Evolutionary conservation across 37 sponge, comb jelly and placozoan species (phyloP).

Genomic region (Petrosia ficiformis): DNA sequence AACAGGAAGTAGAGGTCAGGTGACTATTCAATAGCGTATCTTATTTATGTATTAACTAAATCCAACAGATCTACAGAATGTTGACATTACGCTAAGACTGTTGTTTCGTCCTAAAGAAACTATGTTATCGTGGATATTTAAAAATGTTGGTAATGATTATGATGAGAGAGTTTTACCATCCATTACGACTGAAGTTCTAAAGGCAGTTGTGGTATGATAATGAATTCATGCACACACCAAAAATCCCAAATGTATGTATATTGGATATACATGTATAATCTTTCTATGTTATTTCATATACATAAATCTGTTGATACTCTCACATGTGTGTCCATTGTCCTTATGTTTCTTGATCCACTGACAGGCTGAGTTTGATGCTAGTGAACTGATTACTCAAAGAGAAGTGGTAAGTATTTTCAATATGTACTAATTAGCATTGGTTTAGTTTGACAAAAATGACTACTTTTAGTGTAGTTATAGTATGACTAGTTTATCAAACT

Average conservation of each 20-base stretch:
- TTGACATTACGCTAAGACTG: slow-evolving; percentile 93
- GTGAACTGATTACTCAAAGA: slow-evolving; percentile 97
- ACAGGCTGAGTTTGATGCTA: slow-evolving; percentile 96
- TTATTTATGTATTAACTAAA: not conserved
- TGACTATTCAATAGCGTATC: not conserved
- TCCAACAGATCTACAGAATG: slow-evolving; percentile 87
- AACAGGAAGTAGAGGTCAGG: slow-evolving; percentile 89
- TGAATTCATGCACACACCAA: not conserved
- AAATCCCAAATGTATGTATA: not conserved
- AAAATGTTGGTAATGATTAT: slow-evolving; percentile 85
- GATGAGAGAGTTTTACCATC: slow-evolving; percentile 92
- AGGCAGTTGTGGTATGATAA: slow-evolving; percentile 91
- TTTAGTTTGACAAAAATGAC: no score
- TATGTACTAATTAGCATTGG: not conserved
- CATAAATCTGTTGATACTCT: not conserved
- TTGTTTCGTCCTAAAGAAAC: slow-evolving; percentile 82
- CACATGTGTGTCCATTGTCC: not conserved
- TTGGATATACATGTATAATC: no score
- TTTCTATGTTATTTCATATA: no score
- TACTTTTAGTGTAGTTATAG: no score
- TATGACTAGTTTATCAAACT: no score
- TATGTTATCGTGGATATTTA: slow-evolving; percentile 78
- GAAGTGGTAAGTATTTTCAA: slow-evolving; percentile 68
- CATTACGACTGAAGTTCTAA: slow-evolving; percentile 92
- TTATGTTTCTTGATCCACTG: not conserved